Conservation (phyloP, 92 coral and sea anemone genomes). For the Metridium senile region DNA sequence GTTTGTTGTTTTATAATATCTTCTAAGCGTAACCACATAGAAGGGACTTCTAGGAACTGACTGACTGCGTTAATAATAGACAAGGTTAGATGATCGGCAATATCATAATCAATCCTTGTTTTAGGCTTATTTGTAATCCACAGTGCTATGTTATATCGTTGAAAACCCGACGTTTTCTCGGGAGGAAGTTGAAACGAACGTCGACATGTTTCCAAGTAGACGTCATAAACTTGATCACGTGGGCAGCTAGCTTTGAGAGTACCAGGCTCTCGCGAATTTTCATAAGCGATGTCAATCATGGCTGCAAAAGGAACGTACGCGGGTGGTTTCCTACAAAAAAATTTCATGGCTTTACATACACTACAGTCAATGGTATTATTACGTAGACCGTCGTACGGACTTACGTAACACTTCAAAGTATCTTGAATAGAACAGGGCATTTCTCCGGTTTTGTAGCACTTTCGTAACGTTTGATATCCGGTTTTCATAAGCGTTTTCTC, state of each 20-base stretch:
- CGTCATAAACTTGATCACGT: slow-evolving; percentile 25
- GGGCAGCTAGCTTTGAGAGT: not conserved
- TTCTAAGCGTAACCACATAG: too few relatives aligned
- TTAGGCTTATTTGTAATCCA: slow-evolving; percentile 26
- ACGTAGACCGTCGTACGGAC: not conserved
- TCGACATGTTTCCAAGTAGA: slow-evolving; percentile 28
- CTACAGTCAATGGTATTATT: not conserved
- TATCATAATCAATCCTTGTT: too few relatives aligned
- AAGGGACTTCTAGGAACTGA: too few relatives aligned
- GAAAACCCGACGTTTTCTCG: not conserved
- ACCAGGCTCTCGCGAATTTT: not conserved
- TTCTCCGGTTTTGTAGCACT: not conserved
- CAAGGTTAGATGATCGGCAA: not conserved
- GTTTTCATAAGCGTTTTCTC: not conserved
- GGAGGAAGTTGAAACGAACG: not conserved
- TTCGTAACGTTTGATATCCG: not conserved
- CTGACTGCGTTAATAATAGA: not conserved
- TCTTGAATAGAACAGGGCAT: not conserved
- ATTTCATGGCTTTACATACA: not conserved
- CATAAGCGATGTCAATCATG: not conserved
- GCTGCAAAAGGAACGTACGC: not conserved
- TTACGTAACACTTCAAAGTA: not conserved
- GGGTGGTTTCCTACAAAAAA: not conserved
- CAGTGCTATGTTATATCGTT: slow-evolving; percentile 19
- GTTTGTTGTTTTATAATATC: too few relatives aligned